Evolutionary conservation across 35 echinoderm and acorn worm genomes (phyloP).

Genomic region (Holothuria glaberrima): DNA sequence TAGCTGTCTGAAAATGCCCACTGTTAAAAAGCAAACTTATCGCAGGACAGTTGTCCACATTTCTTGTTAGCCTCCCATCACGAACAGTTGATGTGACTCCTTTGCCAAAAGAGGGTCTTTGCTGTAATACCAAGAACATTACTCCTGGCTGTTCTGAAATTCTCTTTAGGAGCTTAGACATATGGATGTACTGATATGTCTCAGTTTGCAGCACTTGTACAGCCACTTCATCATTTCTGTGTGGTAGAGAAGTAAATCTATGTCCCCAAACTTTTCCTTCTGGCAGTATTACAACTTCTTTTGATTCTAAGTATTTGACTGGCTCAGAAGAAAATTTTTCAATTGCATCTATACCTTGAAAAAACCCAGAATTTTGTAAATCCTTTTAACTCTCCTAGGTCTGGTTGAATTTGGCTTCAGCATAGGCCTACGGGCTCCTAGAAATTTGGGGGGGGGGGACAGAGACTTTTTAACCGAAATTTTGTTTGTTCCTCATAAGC

Average conservation of each 20-base stretch:
- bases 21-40: background rate
- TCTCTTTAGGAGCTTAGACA: slow-evolving; percentile 11
- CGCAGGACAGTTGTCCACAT: background rate
- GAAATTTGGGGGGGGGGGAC: no score
- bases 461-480: no score
- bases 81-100: background rate
- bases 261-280: slow-evolving; percentile 36
- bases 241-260: background rate
- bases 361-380: background rate
- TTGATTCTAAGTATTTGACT: background rate
- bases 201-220: background rate
- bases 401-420: background rate
- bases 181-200: slow-evolving; percentile 25
- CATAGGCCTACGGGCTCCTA: no score
- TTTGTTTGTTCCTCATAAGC: no score
- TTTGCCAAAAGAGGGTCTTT: background rate
- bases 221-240: slow-evolving; percentile 3
- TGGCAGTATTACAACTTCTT: slow-evolving; percentile 6
- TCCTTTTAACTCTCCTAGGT: background rate
- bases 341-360: slow-evolving; percentile 26
- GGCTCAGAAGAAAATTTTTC: slow-evolving; percentile 12
- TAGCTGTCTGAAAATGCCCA: background rate
- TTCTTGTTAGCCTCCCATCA: background rate
- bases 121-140: background rate
- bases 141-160: slow-evolving; percentile 6